Base-by-base conservation (phyloP, 2,888 invertebrate genomes). In the Epiblema foenella region DNA sequence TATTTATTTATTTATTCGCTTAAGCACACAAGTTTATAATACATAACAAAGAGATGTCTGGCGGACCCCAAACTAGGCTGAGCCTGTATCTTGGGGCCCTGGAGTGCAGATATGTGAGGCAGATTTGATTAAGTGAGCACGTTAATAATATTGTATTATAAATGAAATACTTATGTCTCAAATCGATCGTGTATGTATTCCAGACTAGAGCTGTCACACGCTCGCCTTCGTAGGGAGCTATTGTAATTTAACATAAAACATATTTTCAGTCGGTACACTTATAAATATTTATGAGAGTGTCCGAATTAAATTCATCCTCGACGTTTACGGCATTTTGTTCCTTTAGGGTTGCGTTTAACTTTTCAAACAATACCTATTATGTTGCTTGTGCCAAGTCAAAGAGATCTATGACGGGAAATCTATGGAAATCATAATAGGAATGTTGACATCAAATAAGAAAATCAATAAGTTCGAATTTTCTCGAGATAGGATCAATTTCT, bases 201-300 rank as follows among this genome's bases (percentile, higher is more conserved):
- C 74, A 81, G 82, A 81, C 79, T 20, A 52, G 49, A 79, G 85
- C 81, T 86, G 86, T 85, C 86, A 85, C 78, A 77, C 76, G 78
- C 76, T 65, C 74, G 77, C 76, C 75, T 73, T 76, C 73, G 78
- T 69, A 77, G 77, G 77, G 76, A 79, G 77, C 80, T 77, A 81
- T 83, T 81, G 82, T 85, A 77, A 74, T 78, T 81, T 78, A 79
- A 75, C 71, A 86, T 80, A 79, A 60, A 83, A 82, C 81, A 85
- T 83, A 84, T 85, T 83, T 85, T 81, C 77, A 76, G 77, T 57
- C 69, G 46, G 71, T 74, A 72, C 76, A 77, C 77, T 76, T 79
- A 80, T 87, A 85, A 85, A 89, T 86, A 87, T 89, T 85, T 88
- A 88, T 86, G 86, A 84, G 83, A 83, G 80, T 81, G 82, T 83